A percentile compares a stretch with the other conserved stretches of the same genome.
phyloP scores from a whole-genome alignment of 2,113 vertebrate genomes.

The Dascyllus trimaculatus region DNA sequence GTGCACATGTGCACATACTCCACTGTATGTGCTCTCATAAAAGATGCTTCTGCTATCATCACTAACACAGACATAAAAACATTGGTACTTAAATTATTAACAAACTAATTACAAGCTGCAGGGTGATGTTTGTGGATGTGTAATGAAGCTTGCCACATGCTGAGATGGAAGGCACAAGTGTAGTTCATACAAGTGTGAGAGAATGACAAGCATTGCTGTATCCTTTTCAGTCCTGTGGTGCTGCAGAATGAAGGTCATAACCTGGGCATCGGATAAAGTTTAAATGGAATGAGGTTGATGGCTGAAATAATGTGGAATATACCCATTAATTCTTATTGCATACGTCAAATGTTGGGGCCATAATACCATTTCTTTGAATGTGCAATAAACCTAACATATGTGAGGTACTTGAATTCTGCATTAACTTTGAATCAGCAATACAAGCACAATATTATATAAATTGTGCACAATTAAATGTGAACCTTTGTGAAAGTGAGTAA shows the following conservation, averaged over 20 bases:
- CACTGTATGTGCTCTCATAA: background rate
- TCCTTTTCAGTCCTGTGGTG: background rate
- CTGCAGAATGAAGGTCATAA: constrained; percentile 20
- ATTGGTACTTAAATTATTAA: constrained; percentile 63
- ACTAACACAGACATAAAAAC: constrained; percentile 41
- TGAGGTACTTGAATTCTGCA: background rate
- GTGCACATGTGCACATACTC: constrained; percentile 17
- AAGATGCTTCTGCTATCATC: background rate
- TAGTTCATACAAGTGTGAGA: constrained; percentile 7
- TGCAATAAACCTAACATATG: too few species aligned
- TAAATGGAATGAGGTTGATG: constrained; percentile 4
- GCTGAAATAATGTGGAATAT: background rate
- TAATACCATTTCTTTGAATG: too few species aligned
- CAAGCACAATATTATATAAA: background rate
- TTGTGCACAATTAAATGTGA: background rate
- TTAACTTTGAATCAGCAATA: background rate
- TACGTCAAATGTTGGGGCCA: background rate
- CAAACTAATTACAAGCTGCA: constrained; percentile 60
- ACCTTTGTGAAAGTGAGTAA: background rate
- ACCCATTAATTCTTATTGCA: background rate
- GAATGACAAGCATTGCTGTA: constrained; percentile 3
- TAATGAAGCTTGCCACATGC: constrained; percentile 40
- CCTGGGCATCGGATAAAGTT: background rate
- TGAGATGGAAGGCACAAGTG: constrained; percentile 18
- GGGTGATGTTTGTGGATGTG: constrained; percentile 53